Base-by-base conservation (phyloP, 2,113 vertebrate genomes). In the Redunca redunca region DNA sequence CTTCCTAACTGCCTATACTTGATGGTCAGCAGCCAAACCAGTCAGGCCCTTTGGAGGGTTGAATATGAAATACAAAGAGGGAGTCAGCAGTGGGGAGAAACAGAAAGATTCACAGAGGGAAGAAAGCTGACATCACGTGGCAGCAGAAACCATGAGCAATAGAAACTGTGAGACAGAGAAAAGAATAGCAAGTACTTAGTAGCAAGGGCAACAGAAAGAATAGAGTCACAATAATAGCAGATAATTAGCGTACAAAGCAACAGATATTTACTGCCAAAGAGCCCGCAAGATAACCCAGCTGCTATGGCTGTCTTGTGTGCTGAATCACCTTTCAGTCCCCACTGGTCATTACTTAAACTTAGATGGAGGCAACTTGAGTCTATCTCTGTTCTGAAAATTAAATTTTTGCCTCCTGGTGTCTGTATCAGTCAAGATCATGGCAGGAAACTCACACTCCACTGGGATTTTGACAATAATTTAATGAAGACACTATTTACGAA, bases 401-500 rank as follows among this genome's bases (percentile, higher is more conserved):
- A 94, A 92, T 80, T 55, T 89, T 90, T 85, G 55, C 58, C n/a
- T 96, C 83, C 88, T 30, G 26, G 48, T 92, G 67, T 94, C 92
- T 97, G 17, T 95, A 6, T 90, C 80, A 43, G n/a, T 58, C 48
- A 60, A 57, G 64, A 84, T 81, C 36, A 30, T 84, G 71, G 64
- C 92, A 94, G 64, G 92, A 98, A 97, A 96, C 95, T 58, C 40
- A 94, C 26, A 28, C 57, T 97, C 82, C 85, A 33, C 85, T 86
- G 74, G 40, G 58, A 28, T 82, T 93, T 84, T 88, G 88, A 95
- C 95, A 95, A 67, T 77, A 90, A 96, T 81, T 57, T 43, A 36
- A 96, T 94, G 52, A 82, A 94, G 88, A 78, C 53, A 53, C 23
- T n/a, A 26, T 84, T 96, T 78, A 77, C 23, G 80, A 43, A 55